Evolutionary conservation across 2,888 invertebrate genomes (phyloP).

Genomic region (Apamea anceps): DNA sequence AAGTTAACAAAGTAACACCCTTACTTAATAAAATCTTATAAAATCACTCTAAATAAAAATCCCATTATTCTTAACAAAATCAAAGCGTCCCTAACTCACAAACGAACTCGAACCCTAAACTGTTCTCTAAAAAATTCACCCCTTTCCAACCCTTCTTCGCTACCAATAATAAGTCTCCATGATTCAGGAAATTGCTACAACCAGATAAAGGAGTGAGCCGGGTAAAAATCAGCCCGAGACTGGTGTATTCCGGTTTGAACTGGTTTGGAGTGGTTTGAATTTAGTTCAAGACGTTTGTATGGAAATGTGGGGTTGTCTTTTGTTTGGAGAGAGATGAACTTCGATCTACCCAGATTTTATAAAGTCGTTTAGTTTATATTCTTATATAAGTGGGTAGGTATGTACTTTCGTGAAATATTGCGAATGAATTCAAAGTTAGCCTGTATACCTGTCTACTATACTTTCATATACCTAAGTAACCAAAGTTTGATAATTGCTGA

Average conservation of each 20-base stretch:
- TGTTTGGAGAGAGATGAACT: not conserved
- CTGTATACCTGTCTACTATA: not conserved
- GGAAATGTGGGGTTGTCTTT: constrained; percentile 35
- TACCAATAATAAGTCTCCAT: constrained; percentile 64
- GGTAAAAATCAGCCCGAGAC: constrained; percentile 59
- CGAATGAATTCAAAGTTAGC: not conserved
- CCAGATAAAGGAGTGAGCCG: constrained; percentile 63
- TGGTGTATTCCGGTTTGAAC: constrained; percentile 55
- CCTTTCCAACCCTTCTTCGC: constrained; percentile 40
- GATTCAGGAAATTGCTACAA: constrained; percentile 67
- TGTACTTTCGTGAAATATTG: not conserved
- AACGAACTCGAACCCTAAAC: constrained; percentile 34
- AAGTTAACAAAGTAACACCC: not conserved
- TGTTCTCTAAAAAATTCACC: constrained; percentile 28
- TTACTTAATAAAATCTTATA: not conserved
- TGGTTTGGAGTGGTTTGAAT: constrained; percentile 34
- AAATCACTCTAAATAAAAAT: constrained; percentile 23
- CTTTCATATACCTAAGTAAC: not conserved
- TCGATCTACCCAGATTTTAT: not conserved
- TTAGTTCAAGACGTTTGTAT: constrained; percentile 47
- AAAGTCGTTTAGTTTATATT: not conserved
- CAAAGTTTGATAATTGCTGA: not conserved
- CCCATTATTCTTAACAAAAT: constrained; percentile 30
- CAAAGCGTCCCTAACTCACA: constrained; percentile 24
- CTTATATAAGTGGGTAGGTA: not conserved